Evolutionary conservation across 2,113 vertebrate species (phyloP).

Genomic region (Solenodon paradoxus): DNA sequence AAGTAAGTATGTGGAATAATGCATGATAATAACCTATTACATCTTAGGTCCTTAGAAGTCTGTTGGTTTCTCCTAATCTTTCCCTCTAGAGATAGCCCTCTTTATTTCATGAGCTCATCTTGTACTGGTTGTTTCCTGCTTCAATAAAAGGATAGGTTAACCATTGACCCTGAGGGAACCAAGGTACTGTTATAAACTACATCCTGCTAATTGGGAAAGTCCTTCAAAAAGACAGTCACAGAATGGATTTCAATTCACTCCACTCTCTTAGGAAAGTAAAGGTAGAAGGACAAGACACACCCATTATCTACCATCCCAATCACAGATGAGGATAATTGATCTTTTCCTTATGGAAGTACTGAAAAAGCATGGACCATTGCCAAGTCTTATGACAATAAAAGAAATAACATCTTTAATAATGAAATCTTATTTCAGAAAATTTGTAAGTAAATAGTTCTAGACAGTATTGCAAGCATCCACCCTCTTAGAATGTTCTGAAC

Average conservation of each 20-base stretch:
- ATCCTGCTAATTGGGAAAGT: conserved; percentile 61
- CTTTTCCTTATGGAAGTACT: conserved; percentile 8
- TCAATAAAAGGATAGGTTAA: conserved; percentile 40
- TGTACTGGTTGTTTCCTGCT: conserved; percentile 61
- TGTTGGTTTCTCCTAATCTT: conserved; percentile 32
- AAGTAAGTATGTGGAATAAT: conserved; percentile 58
- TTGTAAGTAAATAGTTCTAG: conserved; percentile 11
- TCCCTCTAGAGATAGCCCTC: conserved; percentile 61
- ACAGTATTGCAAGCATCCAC: background rate
- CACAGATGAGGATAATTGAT: conserved; percentile 41
- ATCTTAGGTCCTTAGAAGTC: conserved; percentile 37
- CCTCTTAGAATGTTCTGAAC: background rate
- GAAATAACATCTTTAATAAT: background rate
- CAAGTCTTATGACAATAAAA: background rate
- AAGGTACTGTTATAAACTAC: conserved; percentile 9
- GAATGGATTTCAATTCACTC: conserved; percentile 42
- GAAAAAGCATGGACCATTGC: background rate
- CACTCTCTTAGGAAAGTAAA: background rate
- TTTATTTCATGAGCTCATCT: conserved; percentile 53
- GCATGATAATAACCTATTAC: conserved; percentile 61
- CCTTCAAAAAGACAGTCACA: conserved; percentile 1
- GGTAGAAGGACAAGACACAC: background rate
- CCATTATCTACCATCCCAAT: background rate
- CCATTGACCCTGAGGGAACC: conserved; percentile 37
- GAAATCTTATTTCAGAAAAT: background rate